Conservation (phyloP, 1,140 invertebrate genomes). For the Aricia agestis region DNA sequence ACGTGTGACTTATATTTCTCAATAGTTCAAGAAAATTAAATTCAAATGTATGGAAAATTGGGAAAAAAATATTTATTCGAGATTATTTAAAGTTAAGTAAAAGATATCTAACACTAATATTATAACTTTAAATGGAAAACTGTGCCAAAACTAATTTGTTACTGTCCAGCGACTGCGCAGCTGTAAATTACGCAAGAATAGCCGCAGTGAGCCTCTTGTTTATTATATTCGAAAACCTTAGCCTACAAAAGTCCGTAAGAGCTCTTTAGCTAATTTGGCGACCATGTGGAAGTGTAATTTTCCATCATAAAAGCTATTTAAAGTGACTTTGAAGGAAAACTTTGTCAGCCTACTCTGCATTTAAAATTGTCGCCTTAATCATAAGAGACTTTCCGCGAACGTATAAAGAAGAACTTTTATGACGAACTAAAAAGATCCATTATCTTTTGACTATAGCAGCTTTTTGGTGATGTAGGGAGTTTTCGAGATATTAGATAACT, state of each 20-base stretch:
- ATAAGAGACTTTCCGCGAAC: neutral
- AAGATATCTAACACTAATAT: neutral
- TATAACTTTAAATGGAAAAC: neutral
- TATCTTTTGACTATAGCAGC: too few relatives aligned
- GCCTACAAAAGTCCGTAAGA: neutral
- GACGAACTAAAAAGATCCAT: neutral
- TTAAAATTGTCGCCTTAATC: neutral
- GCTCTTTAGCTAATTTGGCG: neutral
- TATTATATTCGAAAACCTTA: neutral
- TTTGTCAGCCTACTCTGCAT: neutral
- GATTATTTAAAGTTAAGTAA: too few relatives aligned
- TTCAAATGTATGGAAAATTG: too few relatives aligned
- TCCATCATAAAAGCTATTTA: conserved; percentile 1
- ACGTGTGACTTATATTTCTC: neutral
- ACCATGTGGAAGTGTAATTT: neutral
- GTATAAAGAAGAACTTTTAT: neutral
- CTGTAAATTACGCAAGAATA: neutral
- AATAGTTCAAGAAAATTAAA: too few relatives aligned
- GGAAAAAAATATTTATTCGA: too few relatives aligned
- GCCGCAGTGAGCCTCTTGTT: neutral
- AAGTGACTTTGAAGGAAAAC: neutral
- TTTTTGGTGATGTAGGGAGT: too few relatives aligned
- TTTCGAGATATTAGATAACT: too few relatives aligned
- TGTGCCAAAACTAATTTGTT: neutral
- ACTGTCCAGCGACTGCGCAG: neutral